Base-by-base conservation (phyloP, 2,888 invertebrate species). In the Erebia aethiops region DNA sequence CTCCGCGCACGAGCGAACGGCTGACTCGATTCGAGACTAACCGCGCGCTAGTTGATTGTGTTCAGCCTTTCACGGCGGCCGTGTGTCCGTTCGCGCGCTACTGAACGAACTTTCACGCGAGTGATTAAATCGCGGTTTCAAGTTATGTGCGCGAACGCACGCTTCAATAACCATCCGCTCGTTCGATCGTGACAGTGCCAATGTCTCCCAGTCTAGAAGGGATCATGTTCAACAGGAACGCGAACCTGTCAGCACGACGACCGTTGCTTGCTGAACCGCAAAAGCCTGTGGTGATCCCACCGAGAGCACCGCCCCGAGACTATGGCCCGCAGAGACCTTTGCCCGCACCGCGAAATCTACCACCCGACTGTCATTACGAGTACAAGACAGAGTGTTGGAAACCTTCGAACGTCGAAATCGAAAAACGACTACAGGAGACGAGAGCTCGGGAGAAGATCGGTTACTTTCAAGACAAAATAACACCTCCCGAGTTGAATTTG, bases 131-230 rank as follows among this genome's bases (percentile, higher is more conserved):
- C 82, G 83, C 80, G 84, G 75, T 75, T 75, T 68, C 82, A 82
- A 90, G 92, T 91, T 81, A 92, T 93, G 92, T 89, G 87, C 90
- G 87, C 89, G 82, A 84, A 87, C 87, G 88, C 88, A 91, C 86
- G 83, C 83, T 81, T 82, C 82, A 81, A 82, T 86, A 84, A 83
- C 77, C 80, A 75, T 77, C 78, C 80, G 80, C 74, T 81, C 78
- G 81, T 84, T 78, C 79, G 79, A 78, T 88, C 81, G 87, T 92
- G 90, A 92, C 91, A 84, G 90, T 85, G 85, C 91, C 83, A 89
- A 93, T 93, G 93, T 92, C 93, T 88, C 93, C 92, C 80, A 93
- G 92, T 75, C 83, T 93, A 80, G 93, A 93, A 84, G 92, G 89
- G 80, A 90, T 89, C 84, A 93, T 93, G 93, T 93, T 93, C 82